Percentiles rank a stretch among this genome's conserved stretches.
Conservation (phyloP, 2,797 vertebrate genomes). For the Taeniopygia guttata region DNA sequence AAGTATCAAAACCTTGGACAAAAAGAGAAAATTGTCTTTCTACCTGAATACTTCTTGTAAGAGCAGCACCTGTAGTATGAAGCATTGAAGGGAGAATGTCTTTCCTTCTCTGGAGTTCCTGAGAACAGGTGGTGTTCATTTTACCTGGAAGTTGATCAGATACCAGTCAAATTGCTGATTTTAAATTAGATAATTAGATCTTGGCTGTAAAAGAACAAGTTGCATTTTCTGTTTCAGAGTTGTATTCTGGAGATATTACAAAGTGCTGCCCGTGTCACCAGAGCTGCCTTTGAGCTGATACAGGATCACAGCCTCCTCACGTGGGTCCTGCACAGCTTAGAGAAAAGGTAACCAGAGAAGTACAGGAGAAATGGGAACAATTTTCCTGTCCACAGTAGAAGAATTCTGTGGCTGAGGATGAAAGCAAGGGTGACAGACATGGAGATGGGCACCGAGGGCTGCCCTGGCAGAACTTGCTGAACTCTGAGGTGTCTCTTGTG, state of each 20-base stretch:
- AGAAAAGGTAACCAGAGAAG: constrained; percentile 77
- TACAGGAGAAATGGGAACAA: not conserved
- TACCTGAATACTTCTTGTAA: not conserved
- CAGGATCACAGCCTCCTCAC: constrained; percentile 85
- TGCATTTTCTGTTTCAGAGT: constrained; percentile 67
- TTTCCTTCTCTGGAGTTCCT: not conserved
- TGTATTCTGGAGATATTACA: constrained; percentile 84
- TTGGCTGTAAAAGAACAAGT: not conserved
- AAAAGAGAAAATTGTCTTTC: not conserved
- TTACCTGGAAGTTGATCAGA: not conserved
- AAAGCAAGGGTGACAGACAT: not conserved
- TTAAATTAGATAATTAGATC: not conserved
- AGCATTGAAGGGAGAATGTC: not conserved
- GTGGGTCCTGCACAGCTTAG: constrained; percentile 83
- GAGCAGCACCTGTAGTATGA: not conserved
- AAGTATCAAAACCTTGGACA: not conserved
- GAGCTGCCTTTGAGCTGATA: constrained; percentile 86
- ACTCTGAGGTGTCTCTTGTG: not conserved
- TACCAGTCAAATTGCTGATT: not conserved
- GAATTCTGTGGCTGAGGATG: not conserved
- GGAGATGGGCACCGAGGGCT: not conserved
- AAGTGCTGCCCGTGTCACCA: constrained; percentile 77
- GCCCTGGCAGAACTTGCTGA: not conserved
- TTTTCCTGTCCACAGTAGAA: not conserved
- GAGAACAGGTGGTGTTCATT: not conserved